phyloP scores from a whole-genome alignment of 2,888 invertebrate genomes.

The Cybosia mesomella region DNA sequence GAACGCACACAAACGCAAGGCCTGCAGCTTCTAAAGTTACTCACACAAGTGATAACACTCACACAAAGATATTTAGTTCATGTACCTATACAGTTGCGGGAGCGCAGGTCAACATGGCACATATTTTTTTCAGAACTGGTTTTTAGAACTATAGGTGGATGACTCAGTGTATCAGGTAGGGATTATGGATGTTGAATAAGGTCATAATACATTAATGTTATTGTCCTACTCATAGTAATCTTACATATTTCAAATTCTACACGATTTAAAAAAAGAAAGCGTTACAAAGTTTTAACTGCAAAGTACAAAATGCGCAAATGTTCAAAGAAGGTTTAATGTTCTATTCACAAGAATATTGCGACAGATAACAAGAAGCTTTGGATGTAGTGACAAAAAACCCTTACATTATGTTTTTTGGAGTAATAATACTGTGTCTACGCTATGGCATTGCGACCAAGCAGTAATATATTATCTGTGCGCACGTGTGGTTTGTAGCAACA shows the following conservation, averaged over 20 bases:
- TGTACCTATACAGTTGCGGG: constrained; percentile 65
- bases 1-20: constrained; percentile 65
- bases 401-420: constrained; percentile 26
- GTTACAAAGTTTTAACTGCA: not conserved
- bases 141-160: constrained; percentile 78
- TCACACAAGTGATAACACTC: constrained; percentile 54
- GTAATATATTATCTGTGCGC: constrained; percentile 74
- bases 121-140: constrained; percentile 77
- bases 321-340: not conserved
- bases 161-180: constrained; percentile 68
- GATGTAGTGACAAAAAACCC: no score
- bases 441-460: constrained; percentile 59
- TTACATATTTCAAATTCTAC: not conserved
- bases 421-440: constrained; percentile 43
- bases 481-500: constrained; percentile 74
- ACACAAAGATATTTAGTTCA: constrained; percentile 50
- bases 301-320: not conserved
- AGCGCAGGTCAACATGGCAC: constrained; percentile 77
- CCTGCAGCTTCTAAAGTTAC: constrained; percentile 51
- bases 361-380: constrained; percentile 2
- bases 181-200: constrained; percentile 30
- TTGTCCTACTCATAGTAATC: constrained; percentile 7
- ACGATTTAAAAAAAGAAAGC: not conserved
- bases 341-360: not conserved
- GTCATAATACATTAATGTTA: constrained; percentile 13